Evolutionary conservation across 37 sponge, comb jelly and placozoan species (phyloP).

Genomic region (Corticium candelabrum): DNA sequence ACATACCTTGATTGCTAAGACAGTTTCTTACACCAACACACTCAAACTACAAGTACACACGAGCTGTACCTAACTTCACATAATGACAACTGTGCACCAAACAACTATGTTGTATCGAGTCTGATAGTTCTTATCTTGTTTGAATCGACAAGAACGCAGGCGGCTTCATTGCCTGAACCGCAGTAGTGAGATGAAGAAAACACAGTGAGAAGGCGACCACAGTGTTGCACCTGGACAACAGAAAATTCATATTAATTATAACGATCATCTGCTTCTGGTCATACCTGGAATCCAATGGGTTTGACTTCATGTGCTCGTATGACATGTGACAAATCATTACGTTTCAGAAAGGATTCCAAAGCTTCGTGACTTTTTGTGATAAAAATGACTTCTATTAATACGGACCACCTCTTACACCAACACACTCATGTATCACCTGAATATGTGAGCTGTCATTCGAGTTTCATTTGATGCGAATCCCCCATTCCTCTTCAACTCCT

Average conservation of each 20-base stretch:
- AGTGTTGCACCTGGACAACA: conserved; percentile 65
- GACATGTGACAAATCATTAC: conserved; percentile 80
- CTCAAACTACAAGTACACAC: no score
- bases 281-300: conserved; percentile 82
- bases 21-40: no score
- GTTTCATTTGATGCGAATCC: conserved; percentile 76
- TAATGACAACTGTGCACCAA: no score
- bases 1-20: no score
- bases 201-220: conserved; percentile 86
- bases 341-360: conserved; percentile 52
- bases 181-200: conserved; percentile 94
- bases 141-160: conserved; percentile 76
- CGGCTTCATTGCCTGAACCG: conserved; percentile 87
- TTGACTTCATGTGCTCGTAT: conserved; percentile 92
- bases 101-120: conserved; percentile 64
- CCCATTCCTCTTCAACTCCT: conserved; percentile 26
- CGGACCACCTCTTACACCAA: no score
- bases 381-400: not conserved
- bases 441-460: conserved; percentile 80
- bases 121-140: conserved; percentile 82
- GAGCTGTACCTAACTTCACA: no score
- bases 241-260: not conserved
- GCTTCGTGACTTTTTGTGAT: conserved; percentile 45
- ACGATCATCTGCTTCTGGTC: not conserved
- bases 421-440: conserved; percentile 41